A percentile compares a stretch with the other conserved stretches of the same genome.
phyloP scores from a whole-genome alignment of 2,113 vertebrate genomes.

The Cavia aperea region DNA sequence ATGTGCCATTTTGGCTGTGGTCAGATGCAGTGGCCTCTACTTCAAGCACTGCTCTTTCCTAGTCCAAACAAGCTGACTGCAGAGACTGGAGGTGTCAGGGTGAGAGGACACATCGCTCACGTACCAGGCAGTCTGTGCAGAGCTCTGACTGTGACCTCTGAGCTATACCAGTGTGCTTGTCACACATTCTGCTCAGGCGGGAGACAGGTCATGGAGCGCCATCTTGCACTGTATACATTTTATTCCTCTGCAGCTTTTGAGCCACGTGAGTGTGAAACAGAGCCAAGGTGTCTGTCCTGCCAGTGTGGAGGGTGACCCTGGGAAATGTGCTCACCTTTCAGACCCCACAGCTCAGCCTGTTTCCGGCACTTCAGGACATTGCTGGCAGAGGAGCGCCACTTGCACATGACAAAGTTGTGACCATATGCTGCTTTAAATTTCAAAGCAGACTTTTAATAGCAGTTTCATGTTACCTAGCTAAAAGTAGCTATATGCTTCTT shows the following conservation, averaged over 20 bases:
- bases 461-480: slow-evolving; percentile 51
- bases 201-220: neutral
- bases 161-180: neutral
- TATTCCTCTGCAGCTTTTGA: too few relatives aligned
- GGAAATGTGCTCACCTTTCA: neutral
- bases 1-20: fast-evolving
- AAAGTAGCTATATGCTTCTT: slow-evolving; percentile 50
- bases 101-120: fast-evolving
- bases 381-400: slow-evolving; percentile 3
- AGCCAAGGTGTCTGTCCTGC: neutral
- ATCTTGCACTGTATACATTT: fast-evolving
- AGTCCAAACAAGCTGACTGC: slow-evolving; percentile 23
- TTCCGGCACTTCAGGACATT: neutral
- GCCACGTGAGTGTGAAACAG: neutral
- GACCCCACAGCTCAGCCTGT: neutral
- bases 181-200: neutral
- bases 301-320: neutral
- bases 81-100: neutral
- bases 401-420: neutral
- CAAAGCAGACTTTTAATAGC: slow-evolving; percentile 62
- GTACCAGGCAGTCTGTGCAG: fast-evolving
- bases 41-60: slow-evolving; percentile 18
- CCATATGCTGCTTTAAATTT: slow-evolving; percentile 51
- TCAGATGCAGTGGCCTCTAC: neutral
- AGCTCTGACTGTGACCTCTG: neutral